Evolutionary conservation across 2,113 vertebrate species (phyloP), one percentile per base, ranked within the genome.

Genomic region (Polypterus senegalus): DNA sequence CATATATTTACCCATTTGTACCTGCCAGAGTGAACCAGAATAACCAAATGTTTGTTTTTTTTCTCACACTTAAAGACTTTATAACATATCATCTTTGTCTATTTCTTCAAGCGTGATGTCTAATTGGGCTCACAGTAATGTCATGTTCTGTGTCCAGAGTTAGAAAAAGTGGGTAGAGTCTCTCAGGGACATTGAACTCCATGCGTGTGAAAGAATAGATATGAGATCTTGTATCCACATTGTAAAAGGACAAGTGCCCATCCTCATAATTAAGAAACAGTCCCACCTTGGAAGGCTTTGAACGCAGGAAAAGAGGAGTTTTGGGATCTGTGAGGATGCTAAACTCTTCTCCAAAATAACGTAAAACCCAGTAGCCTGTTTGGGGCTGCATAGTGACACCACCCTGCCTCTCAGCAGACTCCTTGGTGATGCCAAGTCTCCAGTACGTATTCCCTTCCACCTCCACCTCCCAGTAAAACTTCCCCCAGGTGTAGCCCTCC

Each of bases 281-380:
- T 1, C 84, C 61, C 3, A 86, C 70, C 0, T 74, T 73, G 0
- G 11, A 67, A 43, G 85, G 71, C 3, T 61, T 77, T 51, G 57
- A 70, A 0, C 43, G 0, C 0, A 69, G 78, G 70, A 62, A 43
- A n/a, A 88, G 60, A 0, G 70, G 73, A 0, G 83, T 85, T 0
- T 85, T 83, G 0, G 81, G 76, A 5, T 43, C 52, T 1, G 85
- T 86, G 4, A 87, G 82, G 0, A 83, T 82, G 79, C 80, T 85
- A 52, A 79, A 88, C 9, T 78, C 74, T 0, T 84, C 81, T 0
- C 71, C 61, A 6, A 27, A 6, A 0, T 83, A 78, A 46, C 77
- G 82, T 68, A 84, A 80, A 55, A 88, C 2, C 86, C 86, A 88
- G 46, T 85, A 81, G 0, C 86, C 86, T 53, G 84, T 82, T n/a